Percentiles rank a stretch among this genome's conserved stretches.
phyloP scores from a whole-genome alignment of 2,113 vertebrate genomes.

The Crotalus viridis region DNA sequence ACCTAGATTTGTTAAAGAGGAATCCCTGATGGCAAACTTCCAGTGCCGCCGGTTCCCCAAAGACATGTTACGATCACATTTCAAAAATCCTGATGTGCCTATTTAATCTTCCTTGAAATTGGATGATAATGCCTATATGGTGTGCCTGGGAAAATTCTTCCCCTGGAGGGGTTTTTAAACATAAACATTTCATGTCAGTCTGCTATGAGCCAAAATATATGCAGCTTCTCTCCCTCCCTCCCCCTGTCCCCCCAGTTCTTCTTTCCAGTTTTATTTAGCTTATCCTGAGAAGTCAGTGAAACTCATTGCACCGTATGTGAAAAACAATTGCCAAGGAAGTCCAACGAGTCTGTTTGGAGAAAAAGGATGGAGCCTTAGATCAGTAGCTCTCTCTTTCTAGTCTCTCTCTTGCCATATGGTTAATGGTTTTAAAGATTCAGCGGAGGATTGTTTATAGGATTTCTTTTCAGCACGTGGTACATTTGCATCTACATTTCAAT shows the following conservation, averaged over 20 bases:
- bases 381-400: slow-evolving; percentile 29
- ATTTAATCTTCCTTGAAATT: slow-evolving; percentile 65
- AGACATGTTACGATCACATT: slow-evolving; percentile 45
- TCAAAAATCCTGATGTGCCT: slow-evolving; percentile 60
- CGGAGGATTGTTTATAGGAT: slow-evolving; percentile 41
- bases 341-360: background rate
- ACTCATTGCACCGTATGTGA: slow-evolving; percentile 13
- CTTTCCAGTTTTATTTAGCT: slow-evolving; percentile 21
- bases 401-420: background rate
- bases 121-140: slow-evolving; percentile 66
- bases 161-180: slow-evolving; percentile 60
- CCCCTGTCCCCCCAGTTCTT: background rate
- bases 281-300: slow-evolving; percentile 28
- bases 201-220: slow-evolving; percentile 49
- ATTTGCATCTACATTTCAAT: slow-evolving; percentile 56
- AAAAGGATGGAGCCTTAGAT: slow-evolving; percentile 8
- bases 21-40: slow-evolving; percentile 18
- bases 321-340: background rate
- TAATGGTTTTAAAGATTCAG: slow-evolving; percentile 45
- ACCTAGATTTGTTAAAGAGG: slow-evolving; percentile 23
- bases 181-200: slow-evolving; percentile 57
- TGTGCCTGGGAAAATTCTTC: slow-evolving; percentile 56
- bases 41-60: slow-evolving; percentile 47
- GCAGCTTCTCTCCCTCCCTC: slow-evolving; percentile 25
- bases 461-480: slow-evolving; percentile 44